phyloP scores from a whole-genome alignment of 2,888 invertebrate species.

The Dryomyza anilis region DNA sequence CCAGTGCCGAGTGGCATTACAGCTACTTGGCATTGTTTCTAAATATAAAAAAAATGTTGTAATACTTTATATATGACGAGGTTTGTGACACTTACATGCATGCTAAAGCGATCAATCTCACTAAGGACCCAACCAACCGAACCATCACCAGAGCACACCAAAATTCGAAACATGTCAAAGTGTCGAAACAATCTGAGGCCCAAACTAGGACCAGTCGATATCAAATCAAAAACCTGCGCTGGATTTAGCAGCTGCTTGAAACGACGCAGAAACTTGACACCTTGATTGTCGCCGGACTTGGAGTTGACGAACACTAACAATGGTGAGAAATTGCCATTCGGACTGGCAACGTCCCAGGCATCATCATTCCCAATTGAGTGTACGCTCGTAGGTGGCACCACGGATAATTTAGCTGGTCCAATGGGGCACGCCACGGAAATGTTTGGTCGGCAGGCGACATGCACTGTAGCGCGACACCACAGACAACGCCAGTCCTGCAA shows the following conservation, averaged over 20 bases:
- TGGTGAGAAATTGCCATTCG: conserved; percentile 68
- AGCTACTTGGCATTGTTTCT: conserved; percentile 93
- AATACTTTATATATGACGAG: background rate
- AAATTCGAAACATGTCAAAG: conserved; percentile 93
- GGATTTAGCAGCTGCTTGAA: conserved; percentile 96
- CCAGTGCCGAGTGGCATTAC: conserved; percentile 95
- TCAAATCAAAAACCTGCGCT: conserved; percentile 96
- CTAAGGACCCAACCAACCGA: conserved; percentile 98
- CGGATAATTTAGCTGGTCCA: conserved; percentile 87
- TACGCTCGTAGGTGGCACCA: conserved; percentile 92
- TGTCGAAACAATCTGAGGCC: conserved; percentile 87
- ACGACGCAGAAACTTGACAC: conserved; percentile 90
- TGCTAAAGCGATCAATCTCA: conserved; percentile 91
- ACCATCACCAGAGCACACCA: conserved; percentile 97
- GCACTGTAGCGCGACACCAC: conserved; percentile 92
- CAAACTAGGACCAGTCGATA: conserved; percentile 83
- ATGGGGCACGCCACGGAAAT: conserved; percentile 82
- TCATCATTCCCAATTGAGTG: conserved; percentile 90
- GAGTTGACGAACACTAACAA: conserved; percentile 97
- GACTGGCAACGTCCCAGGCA: conserved; percentile 85
- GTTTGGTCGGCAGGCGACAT: conserved; percentile 86
- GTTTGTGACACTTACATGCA: conserved; percentile 78
- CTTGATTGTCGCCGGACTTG: conserved; percentile 97
- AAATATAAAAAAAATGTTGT: background rate
- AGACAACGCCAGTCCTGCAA: conserved; percentile 96